A percentile compares a stretch with the other conserved stretches of the same genome.
phyloP scores from a whole-genome alignment of 1,140 invertebrate genomes.

The Holcopasites calliopsidis region DNA sequence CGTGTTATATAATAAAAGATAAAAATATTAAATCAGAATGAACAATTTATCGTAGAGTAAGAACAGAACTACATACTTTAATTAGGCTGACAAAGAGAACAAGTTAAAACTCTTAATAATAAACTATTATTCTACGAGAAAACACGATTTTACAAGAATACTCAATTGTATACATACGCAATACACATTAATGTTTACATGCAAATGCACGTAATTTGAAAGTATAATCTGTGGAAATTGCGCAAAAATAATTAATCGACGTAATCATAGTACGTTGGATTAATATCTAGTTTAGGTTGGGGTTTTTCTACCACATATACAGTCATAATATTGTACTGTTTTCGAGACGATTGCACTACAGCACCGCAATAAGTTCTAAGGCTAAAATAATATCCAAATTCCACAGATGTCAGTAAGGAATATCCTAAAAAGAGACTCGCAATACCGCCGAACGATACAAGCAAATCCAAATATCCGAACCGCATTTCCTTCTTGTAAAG shows the following conservation, averaged over 20 bases:
- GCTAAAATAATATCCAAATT: slow-evolving; percentile 87
- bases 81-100: too few species aligned
- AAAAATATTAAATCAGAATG: neutral
- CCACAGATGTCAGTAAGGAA: slow-evolving; percentile 85
- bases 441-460: slow-evolving; percentile 84
- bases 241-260: neutral
- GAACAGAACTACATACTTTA: too few species aligned
- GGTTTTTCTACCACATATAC: slow-evolving; percentile 16
- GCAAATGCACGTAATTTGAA: too few species aligned
- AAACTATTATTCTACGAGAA: too few species aligned
- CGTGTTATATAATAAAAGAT: neutral
- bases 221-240: too few species aligned
- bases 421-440: slow-evolving; percentile 88
- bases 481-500: slow-evolving; percentile 87
- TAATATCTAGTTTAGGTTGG: neutral
- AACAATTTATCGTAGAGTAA: neutral
- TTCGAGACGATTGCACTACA: slow-evolving; percentile 40
- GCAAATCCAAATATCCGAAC: slow-evolving; percentile 88
- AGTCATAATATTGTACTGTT: slow-evolving; percentile 26
- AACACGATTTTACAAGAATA: too few species aligned
- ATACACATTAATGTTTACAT: too few species aligned
- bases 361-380: slow-evolving; percentile 83
- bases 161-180: too few species aligned
- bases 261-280: slow-evolving; percentile 7
- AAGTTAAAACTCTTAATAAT: too few species aligned